Evolutionary conservation across 1,140 invertebrate species (phyloP), one percentile per base, ranked within the genome.

Genomic region (Planococcus citri): DNA sequence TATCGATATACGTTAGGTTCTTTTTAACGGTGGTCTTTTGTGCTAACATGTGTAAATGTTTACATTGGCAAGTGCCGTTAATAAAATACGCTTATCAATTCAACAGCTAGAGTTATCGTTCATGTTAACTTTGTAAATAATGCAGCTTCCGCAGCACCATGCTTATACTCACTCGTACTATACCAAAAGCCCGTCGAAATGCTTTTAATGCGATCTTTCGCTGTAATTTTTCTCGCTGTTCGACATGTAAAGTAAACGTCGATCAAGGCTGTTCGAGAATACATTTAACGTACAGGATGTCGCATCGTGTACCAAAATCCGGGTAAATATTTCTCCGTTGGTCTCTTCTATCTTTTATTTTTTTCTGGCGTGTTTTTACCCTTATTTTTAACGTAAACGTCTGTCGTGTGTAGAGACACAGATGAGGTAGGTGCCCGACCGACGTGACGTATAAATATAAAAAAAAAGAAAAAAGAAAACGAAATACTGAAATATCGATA

Each of bases 81-180:
- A 51, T 51, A 51, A 51, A 51, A 51, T 51, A 51, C 41, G n/a
- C n/a, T 51, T 51, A 51, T 51, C 41, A 51, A 51, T 51, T 51
- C 41, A 51, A 51, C 41, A 51, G n/a, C 41, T 20, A 51, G n/a
- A 51, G 12, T 51, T 51, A 51, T 51, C 41, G 10, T 51, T 51
- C n/a, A 51, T 51, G 41, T 51, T 51, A 17, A 51, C 41, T 51
- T 51, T 6, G n/a, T 20, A 51, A 51, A 51, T 51, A 51, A 33
- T 12, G 41, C 10, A 51, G 41, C 41, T 51, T 33, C 29, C 29
- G 29, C 29, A 12, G 29, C 12, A 33, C n/a, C 33, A 20, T 51
- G 41, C 41, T 14, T 17, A 20, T 51, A n/a, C 17, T 51, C 2
- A 51, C 41, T 51, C 41, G n/a, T 20, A 37, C 6, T 37, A 37